phyloP scores from a whole-genome alignment of 2,888 invertebrate genomes.

The Eudasyphora cyanicolor region DNA sequence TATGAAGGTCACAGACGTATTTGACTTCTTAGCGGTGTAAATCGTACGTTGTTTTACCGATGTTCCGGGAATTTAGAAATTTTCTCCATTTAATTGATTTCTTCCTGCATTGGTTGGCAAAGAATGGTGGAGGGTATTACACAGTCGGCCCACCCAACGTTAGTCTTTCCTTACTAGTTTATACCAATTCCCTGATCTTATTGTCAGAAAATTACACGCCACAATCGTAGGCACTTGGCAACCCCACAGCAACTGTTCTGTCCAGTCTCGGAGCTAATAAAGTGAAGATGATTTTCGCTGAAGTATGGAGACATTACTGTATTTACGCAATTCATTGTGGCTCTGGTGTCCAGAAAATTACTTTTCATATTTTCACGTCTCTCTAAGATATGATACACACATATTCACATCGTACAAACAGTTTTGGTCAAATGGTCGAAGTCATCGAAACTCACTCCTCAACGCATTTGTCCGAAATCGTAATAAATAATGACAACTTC shows the following conservation, averaged over 20 bases:
- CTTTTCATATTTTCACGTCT: slow-evolving; percentile 48
- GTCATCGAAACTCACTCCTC: slow-evolving; percentile 48
- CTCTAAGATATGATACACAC: slow-evolving; percentile 34
- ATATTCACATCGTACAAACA: background rate
- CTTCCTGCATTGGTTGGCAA: too few species aligned
- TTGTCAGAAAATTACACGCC: too few species aligned
- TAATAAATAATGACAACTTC: slow-evolving; percentile 79
- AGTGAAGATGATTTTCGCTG: slow-evolving; percentile 11
- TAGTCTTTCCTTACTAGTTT: too few species aligned
- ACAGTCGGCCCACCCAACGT: too few species aligned
- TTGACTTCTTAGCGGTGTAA: too few species aligned
- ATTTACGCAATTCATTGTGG: slow-evolving; percentile 58
- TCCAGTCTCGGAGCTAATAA: slow-evolving; percentile 28
- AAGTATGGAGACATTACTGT: slow-evolving; percentile 56
- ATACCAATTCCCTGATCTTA: too few species aligned
- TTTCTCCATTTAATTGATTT: too few species aligned
- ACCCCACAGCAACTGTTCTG: slow-evolving; percentile 1
- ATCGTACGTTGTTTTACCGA: too few species aligned
- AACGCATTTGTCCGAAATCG: slow-evolving; percentile 65
- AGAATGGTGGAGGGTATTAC: too few species aligned
- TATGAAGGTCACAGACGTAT: too few species aligned
- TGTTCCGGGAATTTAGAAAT: too few species aligned
- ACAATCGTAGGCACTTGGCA: slow-evolving; percentile 22
- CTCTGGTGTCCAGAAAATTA: slow-evolving; percentile 58
- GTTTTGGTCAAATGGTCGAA: background rate